phyloP scores from a whole-genome alignment of 2,888 invertebrate species.

The Gastracanthus pulcherrimus region DNA sequence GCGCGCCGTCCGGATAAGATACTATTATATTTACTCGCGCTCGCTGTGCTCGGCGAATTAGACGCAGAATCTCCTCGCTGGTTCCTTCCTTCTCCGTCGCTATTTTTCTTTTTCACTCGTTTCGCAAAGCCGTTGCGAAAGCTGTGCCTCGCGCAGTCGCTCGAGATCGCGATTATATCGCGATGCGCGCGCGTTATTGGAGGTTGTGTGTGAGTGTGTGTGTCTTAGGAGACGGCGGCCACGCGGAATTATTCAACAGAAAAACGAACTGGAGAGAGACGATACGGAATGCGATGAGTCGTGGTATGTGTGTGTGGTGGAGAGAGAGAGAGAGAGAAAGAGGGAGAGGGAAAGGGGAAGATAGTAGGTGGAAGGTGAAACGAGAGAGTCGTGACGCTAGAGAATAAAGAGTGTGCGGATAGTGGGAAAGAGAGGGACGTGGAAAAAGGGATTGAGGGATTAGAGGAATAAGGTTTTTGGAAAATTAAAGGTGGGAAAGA shows the following conservation, averaged over 20 bases:
- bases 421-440: too few species aligned
- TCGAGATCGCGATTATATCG: constrained; percentile 13
- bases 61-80: not conserved
- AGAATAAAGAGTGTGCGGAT: too few species aligned
- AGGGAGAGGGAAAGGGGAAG: not conserved
- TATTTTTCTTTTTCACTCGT: not conserved
- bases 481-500: too few species aligned
- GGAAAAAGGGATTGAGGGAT: too few species aligned
- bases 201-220: not conserved
- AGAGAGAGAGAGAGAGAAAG: too few species aligned
- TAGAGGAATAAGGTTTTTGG: too few species aligned
- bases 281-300: not conserved
- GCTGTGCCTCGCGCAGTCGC: not conserved
- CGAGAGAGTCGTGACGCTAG: too few species aligned
- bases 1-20: too few species aligned
- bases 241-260: not conserved
- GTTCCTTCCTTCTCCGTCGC: not conserved
- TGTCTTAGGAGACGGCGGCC: not conserved
- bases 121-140: constrained; percentile 20
- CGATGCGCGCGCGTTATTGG: not conserved
- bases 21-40: too few species aligned
- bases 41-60: not conserved
- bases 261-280: not conserved
- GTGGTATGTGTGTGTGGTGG: too few species aligned
- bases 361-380: too few species aligned